These are phyloP conservation scores for Apodemia mormo DNA, from an alignment of 2,888 invertebrate genomes.

Conservation along the genomic window DNA sequence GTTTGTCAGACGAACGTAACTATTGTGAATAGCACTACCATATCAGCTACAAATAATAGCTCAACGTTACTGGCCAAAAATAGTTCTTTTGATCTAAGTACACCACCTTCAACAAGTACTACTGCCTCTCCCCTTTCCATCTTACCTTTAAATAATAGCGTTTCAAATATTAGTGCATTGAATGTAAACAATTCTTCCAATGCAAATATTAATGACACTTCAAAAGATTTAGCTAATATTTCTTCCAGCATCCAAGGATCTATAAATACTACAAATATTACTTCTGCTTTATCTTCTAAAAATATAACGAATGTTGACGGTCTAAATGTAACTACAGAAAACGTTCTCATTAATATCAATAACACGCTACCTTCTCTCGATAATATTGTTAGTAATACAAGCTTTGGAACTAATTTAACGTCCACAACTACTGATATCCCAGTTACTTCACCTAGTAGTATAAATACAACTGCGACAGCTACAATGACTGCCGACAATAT, in stretches of 20 bases:
- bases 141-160: neutral
- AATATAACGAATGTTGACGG: neutral
- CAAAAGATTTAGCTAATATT: neutral
- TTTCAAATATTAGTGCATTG: neutral
- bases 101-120: neutral
- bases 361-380: neutral
- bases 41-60: neutral
- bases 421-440: neutral
- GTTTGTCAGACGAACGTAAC: conserved; percentile 56
- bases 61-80: neutral
- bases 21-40: conserved; percentile 6
- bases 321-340: neutral
- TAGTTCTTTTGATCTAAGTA: neutral
- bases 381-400: neutral
- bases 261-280: neutral
- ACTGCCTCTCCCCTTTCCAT: neutral
- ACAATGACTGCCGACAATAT: neutral
- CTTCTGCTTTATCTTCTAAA: neutral
- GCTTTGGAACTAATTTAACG: neutral
- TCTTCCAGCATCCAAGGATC: neutral
- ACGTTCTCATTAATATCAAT: neutral
- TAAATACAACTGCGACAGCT: neutral
- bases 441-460: neutral
- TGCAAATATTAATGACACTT: neutral
- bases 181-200: neutral